These are phyloP conservation scores for Aphis gossypii DNA, from an alignment of 1,140 invertebrate species.

Conservation along the genomic window DNA sequence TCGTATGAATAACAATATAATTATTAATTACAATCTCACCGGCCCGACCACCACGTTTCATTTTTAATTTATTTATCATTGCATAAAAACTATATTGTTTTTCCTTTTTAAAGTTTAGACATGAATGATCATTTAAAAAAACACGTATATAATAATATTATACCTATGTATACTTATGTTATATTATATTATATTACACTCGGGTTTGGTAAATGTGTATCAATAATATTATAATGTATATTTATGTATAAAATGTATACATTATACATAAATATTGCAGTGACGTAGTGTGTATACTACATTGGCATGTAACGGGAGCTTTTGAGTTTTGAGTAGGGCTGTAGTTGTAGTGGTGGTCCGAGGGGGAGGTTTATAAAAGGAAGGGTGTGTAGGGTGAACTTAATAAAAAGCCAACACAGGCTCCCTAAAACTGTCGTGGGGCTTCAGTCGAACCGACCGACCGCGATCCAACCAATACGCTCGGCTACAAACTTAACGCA, in stretches of 20 bases:
- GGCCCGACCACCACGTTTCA: too few species aligned
- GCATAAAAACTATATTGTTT: background rate
- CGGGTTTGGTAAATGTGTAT: background rate
- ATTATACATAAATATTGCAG: background rate
- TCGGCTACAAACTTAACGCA: conserved; percentile 55
- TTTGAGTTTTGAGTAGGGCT: background rate
- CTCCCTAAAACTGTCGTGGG: conserved; percentile 31
- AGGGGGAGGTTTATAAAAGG: background rate
- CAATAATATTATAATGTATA: background rate
- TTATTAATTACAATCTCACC: too few species aligned
- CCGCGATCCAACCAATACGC: conserved; percentile 54
- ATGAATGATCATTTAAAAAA: background rate
- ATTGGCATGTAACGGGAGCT: conserved; percentile 42
- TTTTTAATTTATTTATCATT: too few species aligned
- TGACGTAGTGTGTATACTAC: background rate
- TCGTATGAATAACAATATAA: too few species aligned
- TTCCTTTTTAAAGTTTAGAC: background rate
- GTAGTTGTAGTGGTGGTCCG: background rate
- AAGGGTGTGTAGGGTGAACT: conserved; percentile 48
- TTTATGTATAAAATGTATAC: background rate
- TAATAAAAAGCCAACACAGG: conserved; percentile 55
- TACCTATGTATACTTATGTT: background rate
- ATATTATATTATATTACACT: background rate
- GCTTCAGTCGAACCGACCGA: conserved; percentile 51
- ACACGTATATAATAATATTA: background rate